Percentiles rank a stretch among this genome's conserved stretches.
Conservation (phyloP, 2,113 vertebrate genomes). For the Edolisoma coerulescens region DNA sequence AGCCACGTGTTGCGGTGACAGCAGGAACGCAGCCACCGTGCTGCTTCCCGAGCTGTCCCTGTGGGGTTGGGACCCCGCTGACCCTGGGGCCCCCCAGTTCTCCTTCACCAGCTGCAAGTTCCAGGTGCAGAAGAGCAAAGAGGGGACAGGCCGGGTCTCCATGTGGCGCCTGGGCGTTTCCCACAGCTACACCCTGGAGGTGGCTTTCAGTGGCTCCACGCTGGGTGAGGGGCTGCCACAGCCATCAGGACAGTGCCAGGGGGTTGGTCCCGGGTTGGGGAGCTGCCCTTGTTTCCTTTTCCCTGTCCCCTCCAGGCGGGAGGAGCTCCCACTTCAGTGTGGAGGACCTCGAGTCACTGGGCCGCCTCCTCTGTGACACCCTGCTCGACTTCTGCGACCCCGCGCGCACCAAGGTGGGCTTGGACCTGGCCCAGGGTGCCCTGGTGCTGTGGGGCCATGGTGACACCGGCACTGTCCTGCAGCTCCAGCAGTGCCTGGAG, state of each 20-base stretch:
- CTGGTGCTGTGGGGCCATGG: rapidly evolving
- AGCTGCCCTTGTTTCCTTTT: neutral
- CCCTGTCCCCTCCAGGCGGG: slow-evolving; percentile 61
- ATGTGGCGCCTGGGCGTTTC: slow-evolving; percentile 90
- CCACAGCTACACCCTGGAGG: slow-evolving; percentile 95
- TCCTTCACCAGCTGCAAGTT: slow-evolving; percentile 91
- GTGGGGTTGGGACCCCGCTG: rapidly evolving
- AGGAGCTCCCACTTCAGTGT: slow-evolving; percentile 85
- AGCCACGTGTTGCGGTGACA: rapidly evolving
- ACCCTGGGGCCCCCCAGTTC: slow-evolving; percentile 71
- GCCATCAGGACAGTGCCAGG: rapidly evolving
- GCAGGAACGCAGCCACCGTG: rapidly evolving
- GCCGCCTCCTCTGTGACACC: slow-evolving; percentile 86
- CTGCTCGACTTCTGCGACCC: slow-evolving; percentile 92
- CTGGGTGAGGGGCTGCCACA: slow-evolving; percentile 70
- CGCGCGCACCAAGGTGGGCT: slow-evolving; percentile 80
- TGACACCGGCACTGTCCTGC: neutral
- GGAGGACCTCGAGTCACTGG: slow-evolving; percentile 84
- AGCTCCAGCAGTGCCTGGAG: slow-evolving; percentile 69
- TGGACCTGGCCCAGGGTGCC: rapidly evolving
- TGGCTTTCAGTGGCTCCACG: slow-evolving; percentile 86
- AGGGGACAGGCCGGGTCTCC: slow-evolving; percentile 84
- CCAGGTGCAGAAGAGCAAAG: slow-evolving; percentile 87
- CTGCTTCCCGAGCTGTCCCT: rapidly evolving
- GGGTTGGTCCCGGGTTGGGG: neutral